phyloP scores from a whole-genome alignment of 2,888 invertebrate genomes.

The Gandaritis pyraliata region DNA sequence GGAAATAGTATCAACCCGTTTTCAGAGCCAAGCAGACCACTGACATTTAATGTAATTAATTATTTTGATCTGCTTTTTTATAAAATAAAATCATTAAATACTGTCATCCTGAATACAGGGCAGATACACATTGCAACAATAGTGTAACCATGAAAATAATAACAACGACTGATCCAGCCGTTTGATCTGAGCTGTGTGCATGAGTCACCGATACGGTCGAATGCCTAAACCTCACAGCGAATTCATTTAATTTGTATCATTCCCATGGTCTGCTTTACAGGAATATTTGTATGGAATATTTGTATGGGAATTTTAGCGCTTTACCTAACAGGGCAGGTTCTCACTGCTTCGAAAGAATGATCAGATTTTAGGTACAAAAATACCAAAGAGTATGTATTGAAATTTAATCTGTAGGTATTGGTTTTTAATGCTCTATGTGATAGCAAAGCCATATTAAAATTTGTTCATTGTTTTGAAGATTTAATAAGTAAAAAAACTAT shows the following conservation, averaged over 20 bases:
- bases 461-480: too few species aligned
- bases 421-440: too few species aligned
- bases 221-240: constrained; percentile 35
- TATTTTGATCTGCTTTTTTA: too few species aligned
- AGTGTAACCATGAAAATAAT: not conserved
- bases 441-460: too few species aligned
- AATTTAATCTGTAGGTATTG: not conserved
- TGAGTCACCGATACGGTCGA: constrained; percentile 40
- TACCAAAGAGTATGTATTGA: constrained; percentile 1
- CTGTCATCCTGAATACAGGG: too few species aligned
- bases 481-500: too few species aligned
- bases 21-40: too few species aligned
- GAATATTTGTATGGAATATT: constrained; percentile 59
- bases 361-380: constrained; percentile 5
- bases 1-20: too few species aligned
- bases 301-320: constrained; percentile 64
- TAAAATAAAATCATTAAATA: too few species aligned
- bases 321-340: constrained; percentile 47
- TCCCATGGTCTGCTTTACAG: constrained; percentile 66
- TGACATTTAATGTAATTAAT: too few species aligned
- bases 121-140: too few species aligned
- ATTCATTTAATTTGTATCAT: constrained; percentile 68
- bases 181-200: constrained; percentile 11
- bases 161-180: constrained; percentile 2
- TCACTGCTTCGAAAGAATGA: constrained; percentile 33